Evolutionary conservation across 2,888 invertebrate species (phyloP).

Genomic region (Neelides folsomi): DNA sequence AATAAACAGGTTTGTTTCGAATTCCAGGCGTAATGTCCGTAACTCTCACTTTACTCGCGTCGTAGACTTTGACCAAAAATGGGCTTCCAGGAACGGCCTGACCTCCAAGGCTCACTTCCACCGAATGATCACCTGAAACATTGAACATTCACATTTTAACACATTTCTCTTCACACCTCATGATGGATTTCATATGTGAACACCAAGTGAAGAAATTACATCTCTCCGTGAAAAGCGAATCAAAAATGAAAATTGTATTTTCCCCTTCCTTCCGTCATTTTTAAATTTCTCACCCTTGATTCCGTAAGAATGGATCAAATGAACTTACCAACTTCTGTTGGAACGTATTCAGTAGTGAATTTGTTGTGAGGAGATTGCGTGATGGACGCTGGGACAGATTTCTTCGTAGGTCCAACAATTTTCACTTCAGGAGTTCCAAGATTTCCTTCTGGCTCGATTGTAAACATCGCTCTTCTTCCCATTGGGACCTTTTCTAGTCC

Average conservation of each 20-base stretch:
- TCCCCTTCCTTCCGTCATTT: too few relatives aligned
- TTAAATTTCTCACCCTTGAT: too few relatives aligned
- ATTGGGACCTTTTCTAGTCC: constrained; percentile 80
- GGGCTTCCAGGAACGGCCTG: constrained; percentile 88
- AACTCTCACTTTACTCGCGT: constrained; percentile 85
- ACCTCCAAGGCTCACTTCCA: constrained; percentile 58
- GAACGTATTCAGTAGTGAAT: constrained; percentile 52
- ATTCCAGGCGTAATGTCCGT: constrained; percentile 82
- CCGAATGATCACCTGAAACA: constrained; percentile 62
- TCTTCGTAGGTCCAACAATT: constrained; percentile 59
- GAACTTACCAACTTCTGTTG: constrained; percentile 64
- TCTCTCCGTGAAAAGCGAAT: too few relatives aligned
- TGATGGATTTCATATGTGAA: too few relatives aligned
- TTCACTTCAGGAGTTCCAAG: constrained; percentile 57
- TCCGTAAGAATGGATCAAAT: neutral
- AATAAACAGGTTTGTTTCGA: constrained; percentile 84
- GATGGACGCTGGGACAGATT: constrained; percentile 50
- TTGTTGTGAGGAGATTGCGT: constrained; percentile 38
- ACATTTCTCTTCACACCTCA: too few relatives aligned
- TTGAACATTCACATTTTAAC: too few relatives aligned
- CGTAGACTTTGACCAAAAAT: constrained; percentile 88
- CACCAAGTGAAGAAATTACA: too few relatives aligned
- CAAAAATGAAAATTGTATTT: too few relatives aligned
- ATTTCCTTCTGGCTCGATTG: constrained; percentile 69
- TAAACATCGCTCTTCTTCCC: constrained; percentile 67